Conservation (phyloP, 2,797 vertebrate genomes). For the Smutsia gigantea region DNA sequence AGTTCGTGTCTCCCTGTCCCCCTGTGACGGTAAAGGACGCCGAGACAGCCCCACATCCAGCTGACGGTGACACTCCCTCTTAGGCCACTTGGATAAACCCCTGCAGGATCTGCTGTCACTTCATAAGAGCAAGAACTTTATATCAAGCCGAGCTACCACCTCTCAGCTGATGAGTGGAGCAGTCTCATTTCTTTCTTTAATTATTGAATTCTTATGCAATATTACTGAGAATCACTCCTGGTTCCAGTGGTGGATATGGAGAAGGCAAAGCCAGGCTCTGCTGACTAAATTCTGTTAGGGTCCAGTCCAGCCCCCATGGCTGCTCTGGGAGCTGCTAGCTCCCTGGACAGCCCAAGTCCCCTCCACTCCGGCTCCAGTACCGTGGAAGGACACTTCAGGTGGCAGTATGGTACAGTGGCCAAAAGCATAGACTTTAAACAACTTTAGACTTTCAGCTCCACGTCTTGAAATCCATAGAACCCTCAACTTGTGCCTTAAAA, state of each 20-base stretch:
- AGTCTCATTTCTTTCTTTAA: background rate
- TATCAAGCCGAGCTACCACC: background rate
- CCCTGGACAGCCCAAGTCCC: background rate
- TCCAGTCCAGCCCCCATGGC: background rate
- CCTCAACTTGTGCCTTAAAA: background rate
- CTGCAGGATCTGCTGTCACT: background rate
- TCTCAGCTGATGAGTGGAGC: background rate
- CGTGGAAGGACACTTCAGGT: background rate
- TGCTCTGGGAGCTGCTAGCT: background rate
- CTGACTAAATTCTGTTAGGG: background rate
- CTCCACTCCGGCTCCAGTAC: background rate
- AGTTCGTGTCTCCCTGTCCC: background rate
- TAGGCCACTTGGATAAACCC: background rate
- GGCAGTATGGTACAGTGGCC: background rate
- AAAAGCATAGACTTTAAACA: background rate
- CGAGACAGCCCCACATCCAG: background rate
- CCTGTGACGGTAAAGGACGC: background rate
- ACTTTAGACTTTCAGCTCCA: background rate
- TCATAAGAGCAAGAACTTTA: background rate
- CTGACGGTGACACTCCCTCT: background rate
- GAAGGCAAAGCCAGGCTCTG: background rate
- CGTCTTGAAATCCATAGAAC: background rate
- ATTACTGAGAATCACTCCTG: background rate
- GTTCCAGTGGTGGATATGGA: background rate
- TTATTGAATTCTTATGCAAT: background rate